phyloP scores from a whole-genome alignment of 2,888 invertebrate species.

The Rotaria sp. region DNA sequence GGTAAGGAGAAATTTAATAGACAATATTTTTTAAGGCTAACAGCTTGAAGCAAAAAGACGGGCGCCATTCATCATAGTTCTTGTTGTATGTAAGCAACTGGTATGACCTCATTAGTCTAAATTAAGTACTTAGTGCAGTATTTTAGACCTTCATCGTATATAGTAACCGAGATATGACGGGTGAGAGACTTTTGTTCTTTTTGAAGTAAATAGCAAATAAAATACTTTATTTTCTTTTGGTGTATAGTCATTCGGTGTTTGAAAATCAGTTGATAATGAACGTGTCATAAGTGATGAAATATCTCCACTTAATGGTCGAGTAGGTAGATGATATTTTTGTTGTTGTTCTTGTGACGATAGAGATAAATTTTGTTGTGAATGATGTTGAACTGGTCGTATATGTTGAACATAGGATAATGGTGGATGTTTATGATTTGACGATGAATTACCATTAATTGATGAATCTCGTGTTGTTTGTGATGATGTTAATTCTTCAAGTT shows the following conservation, averaged over 20 bases:
- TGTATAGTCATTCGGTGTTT: background rate
- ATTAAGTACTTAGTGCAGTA: too few species aligned
- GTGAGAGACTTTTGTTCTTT: too few species aligned
- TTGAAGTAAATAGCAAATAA: too few species aligned
- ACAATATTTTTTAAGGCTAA: too few species aligned
- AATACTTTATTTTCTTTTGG: background rate
- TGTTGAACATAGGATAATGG: constrained; percentile 7
- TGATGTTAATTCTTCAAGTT: background rate
- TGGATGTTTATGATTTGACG: background rate
- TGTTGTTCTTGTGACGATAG: background rate
- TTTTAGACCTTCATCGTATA: too few species aligned
- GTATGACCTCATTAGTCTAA: too few species aligned
- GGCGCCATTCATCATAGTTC: too few species aligned
- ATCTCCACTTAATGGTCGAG: background rate
- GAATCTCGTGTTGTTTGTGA: background rate
- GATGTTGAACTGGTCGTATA: background rate
- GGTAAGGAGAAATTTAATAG: too few species aligned
- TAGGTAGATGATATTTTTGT: background rate
- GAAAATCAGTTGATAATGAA: constrained; percentile 6
- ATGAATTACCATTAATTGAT: background rate
- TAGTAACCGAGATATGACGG: too few species aligned
- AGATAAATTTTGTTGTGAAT: constrained; percentile 17
- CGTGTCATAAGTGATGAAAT: background rate
- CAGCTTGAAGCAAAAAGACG: too few species aligned
- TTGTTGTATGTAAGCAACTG: too few species aligned